phyloP scores from a whole-genome alignment of 2,888 invertebrate species.

The Eurois occulta region DNA sequence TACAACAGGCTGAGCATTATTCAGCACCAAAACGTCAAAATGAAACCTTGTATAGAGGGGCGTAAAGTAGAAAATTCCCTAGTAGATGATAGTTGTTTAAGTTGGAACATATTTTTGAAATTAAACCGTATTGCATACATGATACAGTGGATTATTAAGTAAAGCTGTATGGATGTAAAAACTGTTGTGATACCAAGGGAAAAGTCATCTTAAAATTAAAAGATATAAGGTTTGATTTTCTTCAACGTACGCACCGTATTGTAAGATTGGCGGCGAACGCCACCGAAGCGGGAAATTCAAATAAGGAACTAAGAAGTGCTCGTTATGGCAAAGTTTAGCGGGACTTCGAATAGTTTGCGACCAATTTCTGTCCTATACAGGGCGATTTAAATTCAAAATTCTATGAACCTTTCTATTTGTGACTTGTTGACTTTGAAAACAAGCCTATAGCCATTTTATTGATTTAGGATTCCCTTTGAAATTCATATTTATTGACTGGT shows the following conservation, averaged over 20 bases:
- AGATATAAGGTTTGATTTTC: slow-evolving; percentile 69
- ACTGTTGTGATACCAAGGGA: neutral
- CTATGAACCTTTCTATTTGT: slow-evolving; percentile 37
- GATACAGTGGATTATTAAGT: slow-evolving; percentile 39
- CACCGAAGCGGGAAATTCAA: slow-evolving; percentile 80
- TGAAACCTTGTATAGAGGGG: slow-evolving; percentile 28
- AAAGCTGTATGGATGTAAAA: slow-evolving; percentile 11
- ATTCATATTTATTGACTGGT: slow-evolving; percentile 33
- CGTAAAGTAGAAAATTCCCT: slow-evolving; percentile 23
- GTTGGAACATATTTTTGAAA: slow-evolving; percentile 27
- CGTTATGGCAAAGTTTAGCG: slow-evolving; percentile 73
- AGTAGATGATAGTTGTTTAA: slow-evolving; percentile 10
- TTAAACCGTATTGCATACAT: slow-evolving; percentile 33
- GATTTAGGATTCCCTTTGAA: slow-evolving; percentile 37
- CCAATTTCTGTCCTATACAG: slow-evolving; percentile 52
- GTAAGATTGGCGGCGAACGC: slow-evolving; percentile 65
- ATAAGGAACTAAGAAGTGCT: slow-evolving; percentile 77
- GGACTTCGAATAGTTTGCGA: slow-evolving; percentile 62
- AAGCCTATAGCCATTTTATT: slow-evolving; percentile 26
- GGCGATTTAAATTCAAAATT: slow-evolving; percentile 58
- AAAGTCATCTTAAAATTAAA: neutral
- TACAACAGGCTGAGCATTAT: slow-evolving; percentile 45
- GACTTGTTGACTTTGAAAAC: slow-evolving; percentile 55
- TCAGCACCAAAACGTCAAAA: slow-evolving; percentile 17
- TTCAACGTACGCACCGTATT: slow-evolving; percentile 54